phyloP scores from a whole-genome alignment of 2,888 invertebrate genomes.

The Lycocerus yunnanus region DNA sequence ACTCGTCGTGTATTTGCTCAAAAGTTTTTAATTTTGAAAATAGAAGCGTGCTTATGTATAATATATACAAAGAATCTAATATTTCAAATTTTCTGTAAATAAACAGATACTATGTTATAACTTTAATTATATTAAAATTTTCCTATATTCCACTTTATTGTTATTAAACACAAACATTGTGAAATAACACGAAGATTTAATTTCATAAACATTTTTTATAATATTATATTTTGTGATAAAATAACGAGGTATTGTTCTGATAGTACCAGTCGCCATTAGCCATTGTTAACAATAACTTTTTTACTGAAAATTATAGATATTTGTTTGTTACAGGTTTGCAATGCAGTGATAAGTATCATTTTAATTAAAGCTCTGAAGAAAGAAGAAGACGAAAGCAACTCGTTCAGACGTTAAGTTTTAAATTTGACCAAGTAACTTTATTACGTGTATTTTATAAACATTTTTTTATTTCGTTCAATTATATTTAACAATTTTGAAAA shows the following conservation, averaged over 20 bases:
- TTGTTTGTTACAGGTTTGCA: constrained; percentile 63
- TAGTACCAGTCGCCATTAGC: not conserved
- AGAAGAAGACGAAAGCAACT: constrained; percentile 67
- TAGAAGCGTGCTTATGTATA: not conserved
- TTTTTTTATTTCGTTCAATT: not conserved
- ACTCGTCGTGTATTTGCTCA: not conserved
- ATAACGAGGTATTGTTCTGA: not conserved
- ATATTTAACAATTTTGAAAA: not conserved
- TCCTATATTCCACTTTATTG: not conserved
- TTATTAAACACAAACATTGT: not conserved
- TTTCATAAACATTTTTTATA: not conserved
- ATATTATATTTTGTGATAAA: not conserved
- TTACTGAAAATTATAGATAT: not conserved
- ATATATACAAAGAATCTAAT: not conserved
- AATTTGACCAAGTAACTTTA: not conserved
- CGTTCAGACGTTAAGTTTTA: constrained; percentile 47
- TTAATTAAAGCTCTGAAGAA: constrained; percentile 76
- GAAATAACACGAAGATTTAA: not conserved
- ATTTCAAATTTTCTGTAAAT: not conserved
- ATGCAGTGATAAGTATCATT: constrained; percentile 71
- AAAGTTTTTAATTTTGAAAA: not conserved
- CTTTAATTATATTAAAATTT: not conserved
- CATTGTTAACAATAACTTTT: not conserved
- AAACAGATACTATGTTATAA: not conserved
- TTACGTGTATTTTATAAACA: not conserved